Percentiles rank a stretch among this genome's conserved stretches.
Conservation (phyloP, 2,888 invertebrate species). For the Eugnorisma glareosa region DNA sequence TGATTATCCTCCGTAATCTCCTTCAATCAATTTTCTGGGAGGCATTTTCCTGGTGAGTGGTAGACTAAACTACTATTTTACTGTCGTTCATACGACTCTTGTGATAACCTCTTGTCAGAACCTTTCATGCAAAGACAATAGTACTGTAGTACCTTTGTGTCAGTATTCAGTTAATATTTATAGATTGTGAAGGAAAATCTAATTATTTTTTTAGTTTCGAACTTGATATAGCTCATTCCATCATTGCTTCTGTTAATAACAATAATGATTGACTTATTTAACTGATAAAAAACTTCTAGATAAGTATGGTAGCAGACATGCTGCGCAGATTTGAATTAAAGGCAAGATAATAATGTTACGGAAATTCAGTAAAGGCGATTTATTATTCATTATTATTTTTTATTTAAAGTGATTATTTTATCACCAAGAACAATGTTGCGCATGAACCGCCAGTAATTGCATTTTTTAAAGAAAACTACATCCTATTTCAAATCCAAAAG, state of each 20-base stretch:
- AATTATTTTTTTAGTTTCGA: neutral
- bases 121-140: slow-evolving; percentile 6
- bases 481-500: neutral
- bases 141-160: neutral
- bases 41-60: neutral
- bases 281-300: no score
- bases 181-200: neutral
- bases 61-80: neutral
- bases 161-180: neutral
- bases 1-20: neutral
- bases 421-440: neutral
- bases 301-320: neutral
- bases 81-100: neutral
- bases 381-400: no score
- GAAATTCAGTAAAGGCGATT: no score
- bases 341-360: neutral
- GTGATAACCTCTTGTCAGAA: neutral
- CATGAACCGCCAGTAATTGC: no score
- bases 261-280: no score
- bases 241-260: no score
- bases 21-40: neutral
- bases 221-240: no score
- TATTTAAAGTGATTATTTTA: neutral
- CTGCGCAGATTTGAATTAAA: neutral
- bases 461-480: neutral